Evolutionary conservation across 2,888 invertebrate genomes (phyloP).

Genomic region (Drosophila algonquin): DNA sequence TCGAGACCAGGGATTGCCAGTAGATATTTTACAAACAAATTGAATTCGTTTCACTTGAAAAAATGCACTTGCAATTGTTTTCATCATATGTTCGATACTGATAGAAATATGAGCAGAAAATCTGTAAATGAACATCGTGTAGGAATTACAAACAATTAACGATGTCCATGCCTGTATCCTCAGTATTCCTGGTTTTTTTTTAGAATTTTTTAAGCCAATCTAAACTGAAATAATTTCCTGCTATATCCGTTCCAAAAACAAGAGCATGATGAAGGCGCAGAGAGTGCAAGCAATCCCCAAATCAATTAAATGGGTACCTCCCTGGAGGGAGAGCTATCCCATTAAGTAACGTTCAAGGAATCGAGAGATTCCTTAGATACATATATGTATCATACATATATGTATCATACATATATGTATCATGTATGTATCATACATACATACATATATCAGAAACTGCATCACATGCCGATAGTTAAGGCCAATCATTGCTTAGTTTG

Average conservation of each 20-base stretch:
- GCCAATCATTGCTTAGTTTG: constrained; percentile 57
- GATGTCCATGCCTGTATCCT: too few species aligned
- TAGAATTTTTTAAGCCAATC: neutral
- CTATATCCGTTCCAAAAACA: constrained; percentile 5
- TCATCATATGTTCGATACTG: too few species aligned
- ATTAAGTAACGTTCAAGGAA: constrained; percentile 44
- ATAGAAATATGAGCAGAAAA: too few species aligned
- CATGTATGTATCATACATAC: constrained; percentile 14
- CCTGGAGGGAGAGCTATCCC: constrained; percentile 25
- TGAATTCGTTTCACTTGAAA: neutral
- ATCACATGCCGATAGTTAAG: constrained; percentile 53
- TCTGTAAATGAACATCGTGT: too few species aligned
- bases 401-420: too few species aligned
- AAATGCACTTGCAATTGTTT: too few species aligned
- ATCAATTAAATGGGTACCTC: constrained; percentile 37
- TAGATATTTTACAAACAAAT: constrained; percentile 1
- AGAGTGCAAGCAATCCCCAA: constrained; percentile 12
- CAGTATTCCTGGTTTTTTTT: too few species aligned
- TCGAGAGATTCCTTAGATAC: constrained; percentile 17
- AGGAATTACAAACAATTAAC: too few species aligned
- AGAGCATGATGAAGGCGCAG: constrained; percentile 1
- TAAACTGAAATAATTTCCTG: constrained; percentile 15
- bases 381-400: constrained; percentile 28
- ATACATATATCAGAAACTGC: constrained; percentile 11
- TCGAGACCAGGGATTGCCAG: constrained; percentile 1